A percentile compares a stretch with the other conserved stretches of the same genome.
Conservation (phyloP, 2,888 invertebrate species). For the Cosmia trapezina region DNA sequence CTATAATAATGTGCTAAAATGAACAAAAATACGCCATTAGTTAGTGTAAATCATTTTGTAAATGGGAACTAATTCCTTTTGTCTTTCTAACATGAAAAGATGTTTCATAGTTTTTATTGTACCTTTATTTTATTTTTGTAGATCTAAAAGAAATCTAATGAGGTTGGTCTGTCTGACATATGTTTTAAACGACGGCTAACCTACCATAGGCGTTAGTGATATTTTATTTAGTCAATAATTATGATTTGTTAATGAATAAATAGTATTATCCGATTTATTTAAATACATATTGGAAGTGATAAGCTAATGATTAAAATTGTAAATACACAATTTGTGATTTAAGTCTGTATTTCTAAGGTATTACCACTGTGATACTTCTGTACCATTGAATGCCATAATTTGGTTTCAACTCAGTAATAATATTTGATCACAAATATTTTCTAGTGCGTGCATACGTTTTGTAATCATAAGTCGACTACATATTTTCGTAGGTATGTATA, state of each 20-base stretch:
- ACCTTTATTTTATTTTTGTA: slow-evolving; percentile 61
- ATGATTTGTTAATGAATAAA: slow-evolving; percentile 58
- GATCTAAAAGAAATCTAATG: slow-evolving; percentile 60
- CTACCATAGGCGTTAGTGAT: slow-evolving; percentile 59
- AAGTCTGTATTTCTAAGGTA: slow-evolving; percentile 63
- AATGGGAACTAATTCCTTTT: slow-evolving; percentile 56
- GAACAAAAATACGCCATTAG: slow-evolving; percentile 38
- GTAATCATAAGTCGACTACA: slow-evolving; percentile 67
- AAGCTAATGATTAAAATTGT: slow-evolving; percentile 58
- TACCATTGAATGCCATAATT: slow-evolving; percentile 74
- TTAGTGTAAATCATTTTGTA: slow-evolving; percentile 50
- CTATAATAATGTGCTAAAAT: slow-evolving; percentile 25
- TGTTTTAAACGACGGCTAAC: slow-evolving; percentile 80
- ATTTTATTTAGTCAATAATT: slow-evolving; percentile 60
- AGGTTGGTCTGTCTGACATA: slow-evolving; percentile 77
- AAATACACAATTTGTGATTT: slow-evolving; percentile 64
- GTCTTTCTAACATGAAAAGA: slow-evolving; percentile 52
- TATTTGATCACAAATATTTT: slow-evolving; percentile 60
- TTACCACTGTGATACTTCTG: slow-evolving; percentile 77
- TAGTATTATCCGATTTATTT: slow-evolving; percentile 65
- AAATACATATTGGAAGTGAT: slow-evolving; percentile 55
- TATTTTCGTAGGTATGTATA: slow-evolving; percentile 76
- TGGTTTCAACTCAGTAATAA: slow-evolving; percentile 55
- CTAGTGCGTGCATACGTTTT: slow-evolving; percentile 60
- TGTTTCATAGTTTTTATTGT: slow-evolving; percentile 58